Evolutionary conservation across 1,140 invertebrate species (phyloP), one percentile per base, ranked within the genome.

Genomic region (Ostrea denselamellosa): DNA sequence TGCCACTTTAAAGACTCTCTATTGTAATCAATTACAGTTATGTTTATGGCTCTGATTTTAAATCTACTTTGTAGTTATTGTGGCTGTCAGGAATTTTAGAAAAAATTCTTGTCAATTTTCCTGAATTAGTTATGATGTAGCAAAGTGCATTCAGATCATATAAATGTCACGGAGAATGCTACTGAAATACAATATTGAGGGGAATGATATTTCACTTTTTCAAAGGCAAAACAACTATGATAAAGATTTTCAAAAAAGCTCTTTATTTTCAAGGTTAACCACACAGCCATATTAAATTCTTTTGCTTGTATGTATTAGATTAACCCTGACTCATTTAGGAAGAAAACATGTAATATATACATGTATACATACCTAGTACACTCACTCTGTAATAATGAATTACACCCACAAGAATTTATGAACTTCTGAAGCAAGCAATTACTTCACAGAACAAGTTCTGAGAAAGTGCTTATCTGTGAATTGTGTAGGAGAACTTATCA

Each of bases 231-330:
- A 77, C 68, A 25, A 22, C 4, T 28, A 28, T 25, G 28, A 77
- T 25, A 77, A 77, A 77, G 68, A 22, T 28, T 77, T n/a, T 77
- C 14, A 7, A 77, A 44, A 12, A 77, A 25, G 8, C 25, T 12
- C 25, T 8, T 25, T 77, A 9, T 10, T 34, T 9, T 17, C 68
- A 77, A 34, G 68, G 68, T 77, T 77, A 77, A 28, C 68, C 68
- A 77, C 68, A 77, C 25, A 77, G 68, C 28, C 68, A 77, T 77
- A 77, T 77, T 77, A 77, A 77, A 77, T 77, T 77, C 68, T 77
- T 77, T 28, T 28, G 8, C 22, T 28, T 77, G 68, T 25, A 77
- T 77, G 68, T 77, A 77, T 77, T 77, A 77, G 9, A 34, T 77
- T 77, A 34, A 77, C 68, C 68, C 68, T 77, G 68, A 77, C 68